Evolutionary conservation across 2,888 invertebrate species (phyloP).

Genomic region (Ceramica pisi): DNA sequence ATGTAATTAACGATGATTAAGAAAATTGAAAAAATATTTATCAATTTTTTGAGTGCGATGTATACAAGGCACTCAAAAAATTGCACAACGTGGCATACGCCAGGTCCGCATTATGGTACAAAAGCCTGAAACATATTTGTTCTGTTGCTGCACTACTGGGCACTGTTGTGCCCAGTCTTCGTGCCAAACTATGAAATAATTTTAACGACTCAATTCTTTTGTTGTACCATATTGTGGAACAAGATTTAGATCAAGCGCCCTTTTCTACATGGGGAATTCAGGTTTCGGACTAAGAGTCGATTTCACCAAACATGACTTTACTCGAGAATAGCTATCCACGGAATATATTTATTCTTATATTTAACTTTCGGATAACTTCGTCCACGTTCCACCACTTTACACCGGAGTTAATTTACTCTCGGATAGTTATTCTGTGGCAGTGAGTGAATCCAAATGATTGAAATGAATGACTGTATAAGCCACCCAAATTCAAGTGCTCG

Average conservation of each 20-base stretch:
- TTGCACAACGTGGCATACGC: no score
- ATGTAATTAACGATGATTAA: background rate
- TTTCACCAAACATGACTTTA: no score
- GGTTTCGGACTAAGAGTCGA: background rate
- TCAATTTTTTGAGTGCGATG: background rate
- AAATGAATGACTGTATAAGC: no score
- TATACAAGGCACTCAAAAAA: no score
- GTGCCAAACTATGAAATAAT: slow-evolving; percentile 7
- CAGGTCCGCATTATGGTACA: background rate
- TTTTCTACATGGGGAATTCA: background rate
- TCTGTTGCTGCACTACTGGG: background rate
- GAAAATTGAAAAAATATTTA: background rate
- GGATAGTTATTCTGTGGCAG: no score
- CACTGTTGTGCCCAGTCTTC: background rate
- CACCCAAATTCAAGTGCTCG: no score
- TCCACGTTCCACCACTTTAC: no score
- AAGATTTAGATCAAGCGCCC: slow-evolving; percentile 9
- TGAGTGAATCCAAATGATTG: no score
- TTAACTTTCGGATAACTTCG: no score
- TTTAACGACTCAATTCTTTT: background rate
- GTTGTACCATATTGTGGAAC: background rate
- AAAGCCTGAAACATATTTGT: background rate
- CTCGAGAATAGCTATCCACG: no score
- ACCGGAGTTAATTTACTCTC: no score
- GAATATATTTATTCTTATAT: no score